These are phyloP conservation scores for Chiloscyllium plagiosum DNA, from an alignment of 2,113 vertebrate species.

Conservation along the genomic window DNA sequence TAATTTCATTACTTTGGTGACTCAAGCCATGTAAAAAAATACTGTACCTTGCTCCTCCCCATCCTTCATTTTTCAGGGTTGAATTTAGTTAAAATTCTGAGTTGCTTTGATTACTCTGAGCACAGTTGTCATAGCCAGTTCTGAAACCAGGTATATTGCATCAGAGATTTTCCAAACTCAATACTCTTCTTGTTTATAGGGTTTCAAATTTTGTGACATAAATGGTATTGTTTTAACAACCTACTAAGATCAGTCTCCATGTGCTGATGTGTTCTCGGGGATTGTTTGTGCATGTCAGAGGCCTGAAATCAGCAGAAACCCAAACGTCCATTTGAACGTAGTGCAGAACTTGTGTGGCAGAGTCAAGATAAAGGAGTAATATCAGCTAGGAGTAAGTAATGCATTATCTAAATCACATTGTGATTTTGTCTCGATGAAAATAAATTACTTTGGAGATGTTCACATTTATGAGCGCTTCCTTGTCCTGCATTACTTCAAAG, in stretches of 20 bases:
- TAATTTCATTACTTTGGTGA: background rate
- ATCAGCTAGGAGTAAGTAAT: too few relatives aligned
- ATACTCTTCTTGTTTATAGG: too few relatives aligned
- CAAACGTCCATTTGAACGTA: background rate
- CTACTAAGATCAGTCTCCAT: too few relatives aligned
- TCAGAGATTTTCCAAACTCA: background rate
- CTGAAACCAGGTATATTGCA: background rate
- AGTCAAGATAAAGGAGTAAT: background rate
- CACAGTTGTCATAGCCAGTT: background rate
- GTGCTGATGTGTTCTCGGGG: too few relatives aligned
- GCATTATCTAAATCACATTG: background rate
- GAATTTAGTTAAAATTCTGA: background rate
- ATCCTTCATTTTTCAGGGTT: background rate
- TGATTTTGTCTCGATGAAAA: background rate
- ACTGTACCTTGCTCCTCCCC: background rate
- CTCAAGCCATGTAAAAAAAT: background rate
- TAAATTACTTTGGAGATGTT: background rate
- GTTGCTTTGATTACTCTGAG: background rate
- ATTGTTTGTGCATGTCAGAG: too few relatives aligned
- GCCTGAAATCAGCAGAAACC: too few relatives aligned
- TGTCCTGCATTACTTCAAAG: background rate
- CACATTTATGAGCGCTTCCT: background rate
- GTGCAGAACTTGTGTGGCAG: background rate
- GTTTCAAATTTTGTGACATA: too few relatives aligned
- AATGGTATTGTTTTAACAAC: background rate